Percentiles rank a stretch among this genome's conserved stretches.
Evolutionary conservation across 2,113 vertebrate species (phyloP).

Genomic region (Delphinapterus leucas): DNA sequence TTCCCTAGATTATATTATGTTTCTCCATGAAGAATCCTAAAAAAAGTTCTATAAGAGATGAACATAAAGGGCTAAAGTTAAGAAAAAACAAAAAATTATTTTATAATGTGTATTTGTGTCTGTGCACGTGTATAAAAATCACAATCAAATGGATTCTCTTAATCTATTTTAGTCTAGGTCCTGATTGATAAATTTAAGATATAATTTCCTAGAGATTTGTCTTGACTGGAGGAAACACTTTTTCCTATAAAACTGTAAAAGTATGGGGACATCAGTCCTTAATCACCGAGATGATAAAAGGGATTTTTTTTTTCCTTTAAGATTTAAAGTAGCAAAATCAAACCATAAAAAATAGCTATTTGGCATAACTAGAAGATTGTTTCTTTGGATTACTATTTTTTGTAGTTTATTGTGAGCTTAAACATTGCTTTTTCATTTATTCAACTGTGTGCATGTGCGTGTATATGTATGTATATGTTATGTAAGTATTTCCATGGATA

Average conservation of each 20-base stretch:
- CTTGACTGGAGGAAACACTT: neutral
- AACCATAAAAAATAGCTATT: neutral
- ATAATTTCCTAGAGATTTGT: neutral
- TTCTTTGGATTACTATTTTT: neutral
- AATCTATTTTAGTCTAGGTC: neutral
- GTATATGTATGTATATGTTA: neutral
- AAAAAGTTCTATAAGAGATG: neutral
- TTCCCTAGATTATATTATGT: neutral
- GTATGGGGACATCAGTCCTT: neutral
- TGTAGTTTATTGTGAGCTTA: neutral
- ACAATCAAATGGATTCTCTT: neutral
- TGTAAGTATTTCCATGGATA: neutral
- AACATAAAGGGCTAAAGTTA: neutral
- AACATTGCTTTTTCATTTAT: neutral
- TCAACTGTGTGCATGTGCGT: neutral
- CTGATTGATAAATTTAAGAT: neutral
- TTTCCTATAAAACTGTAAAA: neutral
- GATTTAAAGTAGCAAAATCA: neutral
- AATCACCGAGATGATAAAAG: neutral
- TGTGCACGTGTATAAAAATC: neutral
- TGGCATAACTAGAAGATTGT: neutral
- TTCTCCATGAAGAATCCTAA: neutral
- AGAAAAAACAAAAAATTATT: neutral
- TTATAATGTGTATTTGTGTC: neutral
- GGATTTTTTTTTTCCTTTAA: neutral